These are phyloP conservation scores for Xerus rutilus DNA, from an alignment of 2,797 vertebrate genomes.

Conservation along the genomic window DNA sequence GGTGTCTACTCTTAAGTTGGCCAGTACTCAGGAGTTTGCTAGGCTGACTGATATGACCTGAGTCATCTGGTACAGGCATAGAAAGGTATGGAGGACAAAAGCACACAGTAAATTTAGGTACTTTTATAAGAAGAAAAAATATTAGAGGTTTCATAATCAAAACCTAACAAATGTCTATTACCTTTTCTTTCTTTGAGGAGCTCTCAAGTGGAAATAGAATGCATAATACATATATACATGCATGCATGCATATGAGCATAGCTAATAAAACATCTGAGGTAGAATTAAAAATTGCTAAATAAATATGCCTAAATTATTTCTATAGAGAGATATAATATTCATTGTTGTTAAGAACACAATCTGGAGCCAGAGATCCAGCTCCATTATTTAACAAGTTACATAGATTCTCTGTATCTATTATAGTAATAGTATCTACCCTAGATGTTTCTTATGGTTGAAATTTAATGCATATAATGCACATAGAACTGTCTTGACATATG, in stretches of 20 bases:
- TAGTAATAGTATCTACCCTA: neutral
- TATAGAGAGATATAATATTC: neutral
- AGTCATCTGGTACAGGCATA: neutral
- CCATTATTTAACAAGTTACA: neutral
- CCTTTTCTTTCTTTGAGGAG: neutral
- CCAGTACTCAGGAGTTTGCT: neutral
- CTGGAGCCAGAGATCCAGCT: neutral
- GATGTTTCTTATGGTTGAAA: neutral
- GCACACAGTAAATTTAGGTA: neutral
- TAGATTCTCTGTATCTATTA: neutral
- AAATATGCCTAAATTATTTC: neutral
- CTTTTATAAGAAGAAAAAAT: neutral
- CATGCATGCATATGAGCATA: neutral
- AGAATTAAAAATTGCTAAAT: neutral
- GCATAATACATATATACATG: neutral
- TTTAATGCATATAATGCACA: neutral
- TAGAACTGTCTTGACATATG: neutral
- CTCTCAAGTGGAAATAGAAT: neutral
- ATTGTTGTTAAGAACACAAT: neutral
- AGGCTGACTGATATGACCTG: neutral
- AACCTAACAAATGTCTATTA: neutral
- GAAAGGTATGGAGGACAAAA: neutral
- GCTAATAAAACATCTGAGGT: neutral
- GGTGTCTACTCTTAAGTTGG: neutral
- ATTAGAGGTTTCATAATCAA: neutral